Evolutionary conservation across 1,140 invertebrate species (phyloP), one percentile per base, ranked within the genome.

Genomic region (Hyles vespertilio): DNA sequence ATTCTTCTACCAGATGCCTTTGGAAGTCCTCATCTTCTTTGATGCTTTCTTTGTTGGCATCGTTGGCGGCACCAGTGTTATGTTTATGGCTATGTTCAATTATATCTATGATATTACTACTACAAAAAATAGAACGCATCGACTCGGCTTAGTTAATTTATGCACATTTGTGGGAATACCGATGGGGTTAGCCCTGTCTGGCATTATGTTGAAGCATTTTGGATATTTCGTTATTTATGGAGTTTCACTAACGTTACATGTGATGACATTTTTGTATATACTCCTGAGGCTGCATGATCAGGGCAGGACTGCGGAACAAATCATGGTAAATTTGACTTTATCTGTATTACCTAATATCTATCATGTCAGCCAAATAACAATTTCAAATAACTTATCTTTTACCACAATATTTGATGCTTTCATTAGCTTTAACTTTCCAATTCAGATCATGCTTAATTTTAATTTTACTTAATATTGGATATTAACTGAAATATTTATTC

Each of bases 271-370:
- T n/a, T 5, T 69, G 8, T 84, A 81, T 40, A 63, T 51, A 48
- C 59, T 63, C 32, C 55, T 74, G 7, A 55, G 73, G 4, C 11
- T 72, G 6, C 57, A 44, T 91, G 45, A 92, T 90, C 67, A 92
- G 91, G 69, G 90, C 90, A n/a, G 68, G 92, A 51, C 91, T 92
- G 84, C 90, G 91, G 43, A 81, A 92, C 51, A 82, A 92, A 56
- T 92, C 92, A 67, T 91, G 91, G 33, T 92, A 92, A 11, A 33
- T 51, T 32, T 48, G 5, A 48, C 12, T 40, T 40, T 40, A 40
- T 40, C 2, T 2, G 1, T 48, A 2, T 22, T 48, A n/a, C 12
- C 46, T 48, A n/a, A 10, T 8, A n/a, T 48, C n/a, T 22, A 48
- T 48, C 0, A 22, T 22, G 22, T 22, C 22, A 22, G 22, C 0